Percentiles rank a stretch among this genome's conserved stretches.
These are phyloP conservation scores for Thamnophis sirtalis DNA, from an alignment of 2,113 vertebrate genomes.

Conservation along the genomic window DNA sequence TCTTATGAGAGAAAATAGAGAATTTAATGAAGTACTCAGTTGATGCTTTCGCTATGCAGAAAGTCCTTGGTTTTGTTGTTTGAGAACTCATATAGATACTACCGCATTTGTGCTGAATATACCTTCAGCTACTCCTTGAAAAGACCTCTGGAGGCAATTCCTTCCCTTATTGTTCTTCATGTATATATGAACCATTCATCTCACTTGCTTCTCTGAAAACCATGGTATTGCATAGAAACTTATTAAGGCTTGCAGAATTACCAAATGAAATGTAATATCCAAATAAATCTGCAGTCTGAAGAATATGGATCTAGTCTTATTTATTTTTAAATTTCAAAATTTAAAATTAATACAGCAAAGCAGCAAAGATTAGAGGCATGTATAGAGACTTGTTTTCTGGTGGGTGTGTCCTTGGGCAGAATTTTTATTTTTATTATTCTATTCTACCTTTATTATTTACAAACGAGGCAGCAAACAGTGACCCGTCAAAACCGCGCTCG, in stretches of 20 bases:
- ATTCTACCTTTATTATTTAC: not conserved
- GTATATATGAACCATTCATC: not conserved
- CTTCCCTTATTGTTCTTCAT: not conserved
- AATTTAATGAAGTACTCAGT: not conserved
- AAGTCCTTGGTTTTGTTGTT: not conserved
- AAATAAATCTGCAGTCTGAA: not conserved
- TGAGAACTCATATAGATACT: not conserved
- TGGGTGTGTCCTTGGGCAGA: not conserved
- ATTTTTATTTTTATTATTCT: not conserved
- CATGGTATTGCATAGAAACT: not conserved
- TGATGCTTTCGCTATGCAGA: not conserved
- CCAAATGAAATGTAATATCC: not conserved
- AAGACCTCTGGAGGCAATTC: not conserved
- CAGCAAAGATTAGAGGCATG: not conserved
- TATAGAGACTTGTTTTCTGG: not conserved
- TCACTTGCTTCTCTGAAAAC: not conserved
- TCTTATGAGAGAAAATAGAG: not conserved
- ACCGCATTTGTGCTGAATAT: not conserved
- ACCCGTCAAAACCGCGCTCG: no score
- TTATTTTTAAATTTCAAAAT: not conserved
- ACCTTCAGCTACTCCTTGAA: not conserved
- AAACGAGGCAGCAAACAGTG: no score
- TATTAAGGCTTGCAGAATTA: not conserved
- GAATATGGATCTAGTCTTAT: not conserved
- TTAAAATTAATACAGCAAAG: not conserved